These are phyloP conservation scores for Rugalucina vietnamica DNA, from an alignment of 2,888 invertebrate species.

Conservation along the genomic window DNA sequence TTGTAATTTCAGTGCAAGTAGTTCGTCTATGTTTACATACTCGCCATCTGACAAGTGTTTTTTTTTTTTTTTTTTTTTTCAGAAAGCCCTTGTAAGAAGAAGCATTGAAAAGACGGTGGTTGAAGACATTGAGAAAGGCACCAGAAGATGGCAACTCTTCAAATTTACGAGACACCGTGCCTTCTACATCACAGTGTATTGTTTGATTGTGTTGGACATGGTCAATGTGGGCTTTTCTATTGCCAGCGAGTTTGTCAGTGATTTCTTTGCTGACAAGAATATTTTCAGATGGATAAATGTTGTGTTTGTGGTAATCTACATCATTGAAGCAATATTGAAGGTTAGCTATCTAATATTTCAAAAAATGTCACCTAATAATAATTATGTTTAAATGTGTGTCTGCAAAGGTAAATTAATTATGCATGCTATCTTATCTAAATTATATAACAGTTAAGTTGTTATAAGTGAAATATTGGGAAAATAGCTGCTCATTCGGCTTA, in stretches of 20 bases:
- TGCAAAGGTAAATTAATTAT: no score
- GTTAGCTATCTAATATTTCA: conserved; percentile 65
- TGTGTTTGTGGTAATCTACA: conserved; percentile 71
- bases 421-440: no score
- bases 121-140: conserved; percentile 43
- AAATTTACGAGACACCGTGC: conserved; percentile 56
- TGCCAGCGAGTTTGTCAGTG: conserved; percentile 57
- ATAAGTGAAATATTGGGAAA: no score
- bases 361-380: no score
- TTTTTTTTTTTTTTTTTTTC: conserved; percentile 50
- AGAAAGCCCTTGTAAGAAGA: conserved; percentile 67
- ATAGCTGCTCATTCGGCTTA: no score
- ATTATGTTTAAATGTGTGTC: no score
- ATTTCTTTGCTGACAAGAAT: conserved; percentile 54
- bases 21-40: no score
- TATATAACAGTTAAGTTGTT: no score
- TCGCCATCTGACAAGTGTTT: no score
- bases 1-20: no score
- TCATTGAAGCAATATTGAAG: conserved; percentile 73
- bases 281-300: conserved; percentile 69
- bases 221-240: conserved; percentile 68
- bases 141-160: conserved; percentile 41
- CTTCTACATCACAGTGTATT: conserved; percentile 68
- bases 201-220: conserved; percentile 70
- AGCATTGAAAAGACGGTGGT: conserved; percentile 50